Percentiles rank a stretch among this genome's conserved stretches.
phyloP scores from a whole-genome alignment of 2,888 invertebrate genomes.

The Polymixis lichenea region DNA sequence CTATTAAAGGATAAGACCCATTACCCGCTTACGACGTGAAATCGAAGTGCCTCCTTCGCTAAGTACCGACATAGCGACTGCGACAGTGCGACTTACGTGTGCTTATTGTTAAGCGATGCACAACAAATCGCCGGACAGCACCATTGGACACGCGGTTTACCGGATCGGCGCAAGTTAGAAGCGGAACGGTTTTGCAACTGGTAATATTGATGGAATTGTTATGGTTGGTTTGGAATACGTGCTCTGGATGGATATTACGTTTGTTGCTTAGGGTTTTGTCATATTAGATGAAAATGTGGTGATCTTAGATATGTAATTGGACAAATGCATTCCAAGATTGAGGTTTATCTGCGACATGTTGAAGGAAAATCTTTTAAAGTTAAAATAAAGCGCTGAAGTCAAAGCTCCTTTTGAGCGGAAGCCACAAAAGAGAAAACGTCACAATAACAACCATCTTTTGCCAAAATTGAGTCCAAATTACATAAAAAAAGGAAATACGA shows the following conservation, averaged over 20 bases:
- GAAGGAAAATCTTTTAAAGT: not conserved
- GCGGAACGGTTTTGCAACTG: slow-evolving; percentile 56
- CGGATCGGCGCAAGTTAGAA: slow-evolving; percentile 67
- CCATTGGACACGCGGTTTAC: slow-evolving; percentile 73
- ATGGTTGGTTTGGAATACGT: slow-evolving; percentile 28
- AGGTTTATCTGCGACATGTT: not conserved
- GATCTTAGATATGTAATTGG: not conserved
- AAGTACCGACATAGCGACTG: slow-evolving; percentile 49
- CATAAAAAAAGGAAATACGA: slow-evolving; percentile 32
- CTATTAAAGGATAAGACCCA: slow-evolving; percentile 43
- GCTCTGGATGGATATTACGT: slow-evolving; percentile 6
- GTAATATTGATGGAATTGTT: slow-evolving; percentile 42
- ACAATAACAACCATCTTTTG: slow-evolving; percentile 3
- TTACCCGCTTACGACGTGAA: slow-evolving; percentile 59
- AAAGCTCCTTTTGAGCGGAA: not conserved
- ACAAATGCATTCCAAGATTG: not conserved
- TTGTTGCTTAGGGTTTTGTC: slow-evolving; percentile 6
- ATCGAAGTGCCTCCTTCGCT: slow-evolving; percentile 62
- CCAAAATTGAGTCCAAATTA: slow-evolving; percentile 33
- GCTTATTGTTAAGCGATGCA: slow-evolving; percentile 78
- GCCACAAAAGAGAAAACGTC: slow-evolving; percentile 25
- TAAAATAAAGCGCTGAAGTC: not conserved
- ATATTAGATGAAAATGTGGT: not conserved
- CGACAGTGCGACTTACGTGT: slow-evolving; percentile 67
- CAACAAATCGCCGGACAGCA: slow-evolving; percentile 76